Evolutionary conservation across 2,797 vertebrate species (phyloP).

Genomic region (Eulemur albifrons): DNA sequence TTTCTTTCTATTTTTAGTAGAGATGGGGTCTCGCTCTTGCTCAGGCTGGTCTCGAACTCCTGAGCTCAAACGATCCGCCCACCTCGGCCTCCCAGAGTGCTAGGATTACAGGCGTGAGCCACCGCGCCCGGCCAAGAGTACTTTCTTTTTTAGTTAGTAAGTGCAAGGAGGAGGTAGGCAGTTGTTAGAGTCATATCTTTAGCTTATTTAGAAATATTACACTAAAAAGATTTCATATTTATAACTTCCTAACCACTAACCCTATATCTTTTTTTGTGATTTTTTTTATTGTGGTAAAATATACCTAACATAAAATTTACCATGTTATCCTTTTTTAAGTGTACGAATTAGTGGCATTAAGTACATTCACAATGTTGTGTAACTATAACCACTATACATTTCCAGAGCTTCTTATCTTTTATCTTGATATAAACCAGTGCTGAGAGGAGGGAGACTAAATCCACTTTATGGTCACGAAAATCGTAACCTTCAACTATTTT

Average conservation of each 20-base stretch:
- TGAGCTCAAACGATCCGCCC: too few species aligned
- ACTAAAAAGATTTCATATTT: constrained; percentile 43
- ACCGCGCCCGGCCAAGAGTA: too few species aligned
- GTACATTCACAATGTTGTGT: neutral
- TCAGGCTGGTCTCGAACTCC: too few species aligned
- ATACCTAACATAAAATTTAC: neutral
- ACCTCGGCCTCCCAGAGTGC: too few species aligned
- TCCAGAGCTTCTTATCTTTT: neutral
- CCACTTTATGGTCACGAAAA: neutral
- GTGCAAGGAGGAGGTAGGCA: constrained; percentile 6
- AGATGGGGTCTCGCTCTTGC: too few species aligned
- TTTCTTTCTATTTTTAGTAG: too few species aligned
- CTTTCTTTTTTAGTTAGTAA: constrained; percentile 40
- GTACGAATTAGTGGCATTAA: neutral
- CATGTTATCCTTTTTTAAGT: neutral
- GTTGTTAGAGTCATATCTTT: constrained; percentile 46
- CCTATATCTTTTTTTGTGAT: neutral
- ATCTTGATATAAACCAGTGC: constrained; percentile 12
- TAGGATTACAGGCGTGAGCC: too few species aligned
- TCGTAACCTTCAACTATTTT: neutral
- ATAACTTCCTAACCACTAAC: constrained; percentile 18
- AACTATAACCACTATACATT: neutral
- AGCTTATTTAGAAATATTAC: constrained; percentile 25
- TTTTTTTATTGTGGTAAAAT: constrained; percentile 16
- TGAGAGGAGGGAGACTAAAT: neutral